Evolutionary conservation across 2,888 invertebrate genomes (phyloP), one percentile per base, ranked within the genome.

Genomic region (Pristionchus mayeri): DNA sequence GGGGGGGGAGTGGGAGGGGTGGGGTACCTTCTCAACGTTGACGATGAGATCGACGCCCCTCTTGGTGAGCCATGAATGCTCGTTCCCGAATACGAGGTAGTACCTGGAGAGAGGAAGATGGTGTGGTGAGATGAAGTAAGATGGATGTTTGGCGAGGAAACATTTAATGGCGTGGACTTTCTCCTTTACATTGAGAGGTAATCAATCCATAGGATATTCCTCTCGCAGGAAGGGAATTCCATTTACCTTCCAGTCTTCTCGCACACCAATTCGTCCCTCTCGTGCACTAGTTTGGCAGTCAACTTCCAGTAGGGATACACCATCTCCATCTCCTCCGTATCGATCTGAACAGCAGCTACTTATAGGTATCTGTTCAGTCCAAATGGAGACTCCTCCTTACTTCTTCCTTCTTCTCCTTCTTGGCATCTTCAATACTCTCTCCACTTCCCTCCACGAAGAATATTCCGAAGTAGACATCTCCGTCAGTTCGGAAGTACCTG

Each of bases 401-500:
- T 21, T 44, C 40, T 16, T 40, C 88, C 3, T 87, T 82, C 44
- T 87, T 86, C 27, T 87, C 85, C 37, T 67, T 86, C 67, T 88
- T 87, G 0, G 81, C 84, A 2, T 84, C 85, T 24, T 88, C 84
- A 11, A 60, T 82, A 13, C 21, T 37, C 24, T 78, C 76, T 57
- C 54, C 57, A 34, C n/a, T 82, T 63, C 48, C 60, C 6, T 89
- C 89, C 86, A 90, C 89, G 84, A 86, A 91, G 87, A 91, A 93
- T 1, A 93, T 87, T 2, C 93, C 93, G 85, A 92, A 92, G 78
- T 88, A 90, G 40, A 92, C 85, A 76, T 93, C 93, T 48, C 91
- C 91, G 76, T 93, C 93, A 0, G 92, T 92, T 24, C 85, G 85
- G 87, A 91, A 93, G 84, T 92, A 92, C 92, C 92, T 93, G 67